Evolutionary conservation across 2,797 vertebrate species (phyloP), one percentile per base, ranked within the genome.

Genomic region (Gadopsis marmoratus): DNA sequence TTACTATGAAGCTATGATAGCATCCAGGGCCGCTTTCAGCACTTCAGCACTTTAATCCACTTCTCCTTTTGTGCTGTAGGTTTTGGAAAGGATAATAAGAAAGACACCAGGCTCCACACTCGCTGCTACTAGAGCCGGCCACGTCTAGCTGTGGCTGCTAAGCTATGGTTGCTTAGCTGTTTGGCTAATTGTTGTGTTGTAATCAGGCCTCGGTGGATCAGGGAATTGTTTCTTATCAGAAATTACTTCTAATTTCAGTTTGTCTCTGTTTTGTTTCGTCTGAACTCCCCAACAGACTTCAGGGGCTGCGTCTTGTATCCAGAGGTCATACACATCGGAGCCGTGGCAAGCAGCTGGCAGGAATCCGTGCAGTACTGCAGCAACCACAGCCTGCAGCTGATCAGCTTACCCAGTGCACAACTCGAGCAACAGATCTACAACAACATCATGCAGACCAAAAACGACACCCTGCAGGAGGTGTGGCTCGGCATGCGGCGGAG

Each of bases 401-500:
- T 88, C 55, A 93, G 84, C 76, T 31, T 94, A 37, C 37, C 81
- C 16, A 1, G 14, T 0, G 0, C 13, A 0, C 7, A 2, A 0
- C 5, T 76, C 1, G 37, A 9, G 9, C 37, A 39, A 39, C 83
- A 84, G 58, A 2, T 93, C 51, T 62, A 50, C 43, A 0, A 1
- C 0, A 72, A 41, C 12, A 26, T 93, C 0, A 1, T 0, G 0
- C 19, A n/a, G 31, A 0, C 0, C 6, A 16, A 54, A 1, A 3
- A 0, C 0, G 0, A 9, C 3, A 1, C 2, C 2, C 45, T 21
- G 1, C 10, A 26, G 43, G 12, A 75, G 0, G 83, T 74, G 7
- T 96, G 95, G 95, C 91, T 96, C 16, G 92, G 94, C 39, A 67
- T 95, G 84, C 90, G 95, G 0, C 90, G 89, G 1, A 88, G 83